Conservation (phyloP, 2,113 vertebrate species). For the Takifugu bimaculatus region DNA sequence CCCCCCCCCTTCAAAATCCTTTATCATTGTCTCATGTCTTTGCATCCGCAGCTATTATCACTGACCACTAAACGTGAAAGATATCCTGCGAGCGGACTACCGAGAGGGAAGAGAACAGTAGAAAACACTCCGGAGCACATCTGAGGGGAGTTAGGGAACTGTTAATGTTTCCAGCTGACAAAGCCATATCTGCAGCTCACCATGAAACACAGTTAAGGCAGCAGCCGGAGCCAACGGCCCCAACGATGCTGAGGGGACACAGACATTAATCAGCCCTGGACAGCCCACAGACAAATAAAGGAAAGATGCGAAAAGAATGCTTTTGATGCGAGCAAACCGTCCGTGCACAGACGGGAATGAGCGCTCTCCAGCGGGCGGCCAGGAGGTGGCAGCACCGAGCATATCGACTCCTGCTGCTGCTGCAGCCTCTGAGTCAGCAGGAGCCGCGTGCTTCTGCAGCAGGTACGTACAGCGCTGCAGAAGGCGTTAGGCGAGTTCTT, state of each 20-base stretch:
- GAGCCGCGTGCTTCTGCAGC: conserved; percentile 43
- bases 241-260: conserved; percentile 39
- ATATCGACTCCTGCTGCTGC: not conserved
- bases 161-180: conserved; percentile 60
- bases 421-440: conserved; percentile 70
- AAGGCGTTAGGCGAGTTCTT: conserved; percentile 4
- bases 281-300: conserved; percentile 25
- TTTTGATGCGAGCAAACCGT: conserved; percentile 32
- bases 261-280: conserved; percentile 45
- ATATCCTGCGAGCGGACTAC: conserved; percentile 22
- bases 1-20: not conserved
- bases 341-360: conserved; percentile 22
- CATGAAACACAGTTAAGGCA: conserved; percentile 44
- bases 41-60: conserved; percentile 29
- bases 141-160: conserved; percentile 56
- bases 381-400: conserved; percentile 67
- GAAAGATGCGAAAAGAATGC: conserved; percentile 22
- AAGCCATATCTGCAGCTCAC: conserved; percentile 43
- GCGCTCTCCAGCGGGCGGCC: conserved; percentile 41
- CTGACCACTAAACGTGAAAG: conserved; percentile 40
- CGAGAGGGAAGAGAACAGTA: conserved; percentile 30
- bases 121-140: conserved; percentile 51
- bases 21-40: conserved; percentile 17
- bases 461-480: conserved; percentile 34
- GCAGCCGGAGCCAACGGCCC: conserved; percentile 29